Conservation (phyloP, 2,888 invertebrate species). For the Gymnoscelis rufifasciata region DNA sequence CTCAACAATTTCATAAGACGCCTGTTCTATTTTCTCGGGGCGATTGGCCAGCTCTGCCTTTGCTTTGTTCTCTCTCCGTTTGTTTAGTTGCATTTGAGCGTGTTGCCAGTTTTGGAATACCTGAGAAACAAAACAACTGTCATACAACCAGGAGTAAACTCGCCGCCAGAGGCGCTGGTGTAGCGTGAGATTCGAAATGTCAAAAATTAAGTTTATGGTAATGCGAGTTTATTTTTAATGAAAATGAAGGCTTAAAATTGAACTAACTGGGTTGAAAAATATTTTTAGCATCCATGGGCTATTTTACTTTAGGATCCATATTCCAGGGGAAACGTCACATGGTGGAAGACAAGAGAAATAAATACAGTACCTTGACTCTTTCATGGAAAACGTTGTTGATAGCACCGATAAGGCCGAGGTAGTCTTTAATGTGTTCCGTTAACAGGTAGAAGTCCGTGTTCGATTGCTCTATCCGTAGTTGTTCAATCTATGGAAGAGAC, state of each 20-base stretch:
- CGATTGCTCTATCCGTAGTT: constrained; percentile 93
- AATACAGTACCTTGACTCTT: constrained; percentile 81
- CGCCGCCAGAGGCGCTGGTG: no score
- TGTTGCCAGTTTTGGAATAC: constrained; percentile 99
- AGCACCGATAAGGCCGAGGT: constrained; percentile 92
- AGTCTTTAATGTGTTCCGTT: constrained; percentile 97
- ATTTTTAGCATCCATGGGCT: no score
- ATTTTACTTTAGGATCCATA: no score
- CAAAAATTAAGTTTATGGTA: no score
- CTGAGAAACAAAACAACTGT: constrained; percentile 29
- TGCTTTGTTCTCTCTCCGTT: constrained; percentile 95
- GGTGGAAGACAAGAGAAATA: neutral
- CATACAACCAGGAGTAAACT: no score
- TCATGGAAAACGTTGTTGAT: constrained; percentile 91
- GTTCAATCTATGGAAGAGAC: constrained; percentile 82
- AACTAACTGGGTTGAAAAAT: no score
- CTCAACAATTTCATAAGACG: constrained; percentile 94
- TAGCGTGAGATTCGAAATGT: no score
- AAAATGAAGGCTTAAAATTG: no score
- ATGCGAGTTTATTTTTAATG: no score
- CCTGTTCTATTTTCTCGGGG: constrained; percentile 92
- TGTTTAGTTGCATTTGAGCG: constrained; percentile 95
- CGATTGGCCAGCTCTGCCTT: constrained; percentile 94
- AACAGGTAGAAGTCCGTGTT: constrained; percentile 96
- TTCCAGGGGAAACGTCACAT: no score